Conservation (phyloP, 2,888 invertebrate species). For the Silvanus unidentatus region DNA sequence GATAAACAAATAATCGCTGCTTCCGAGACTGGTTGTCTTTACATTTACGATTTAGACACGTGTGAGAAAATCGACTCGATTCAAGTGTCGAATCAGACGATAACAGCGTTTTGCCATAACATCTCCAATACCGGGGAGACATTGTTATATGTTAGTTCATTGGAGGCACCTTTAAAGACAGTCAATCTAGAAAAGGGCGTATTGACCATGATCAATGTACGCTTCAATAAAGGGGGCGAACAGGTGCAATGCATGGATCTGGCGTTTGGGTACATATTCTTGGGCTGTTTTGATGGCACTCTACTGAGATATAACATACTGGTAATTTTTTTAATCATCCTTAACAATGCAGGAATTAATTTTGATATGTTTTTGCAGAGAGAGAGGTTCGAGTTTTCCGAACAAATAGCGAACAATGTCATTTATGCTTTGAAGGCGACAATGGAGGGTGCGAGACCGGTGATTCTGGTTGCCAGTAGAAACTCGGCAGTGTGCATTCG, state of each 20-base stretch:
- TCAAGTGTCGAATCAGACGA: conserved; percentile 51
- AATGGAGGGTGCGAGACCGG: conserved; percentile 66
- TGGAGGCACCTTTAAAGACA: conserved; percentile 55
- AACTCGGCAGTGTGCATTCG: conserved; percentile 64
- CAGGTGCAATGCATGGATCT: conserved; percentile 66
- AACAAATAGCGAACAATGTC: conserved; percentile 48
- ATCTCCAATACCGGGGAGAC: too few species aligned
- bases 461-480: conserved; percentile 64
- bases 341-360: background rate
- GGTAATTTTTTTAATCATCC: conserved; percentile 45
- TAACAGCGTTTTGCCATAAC: background rate
- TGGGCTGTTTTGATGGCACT: conserved; percentile 67
- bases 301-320: conserved; percentile 63
- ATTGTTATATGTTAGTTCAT: conserved; percentile 40
- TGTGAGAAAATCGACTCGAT: conserved; percentile 35
- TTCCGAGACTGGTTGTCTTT: conserved; percentile 58
- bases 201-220: too few species aligned
- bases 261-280: conserved; percentile 65
- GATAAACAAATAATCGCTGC: conserved; percentile 57
- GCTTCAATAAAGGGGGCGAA: background rate
- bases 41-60: conserved; percentile 48
- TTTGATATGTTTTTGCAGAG: too few species aligned
- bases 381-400: conserved; percentile 20
- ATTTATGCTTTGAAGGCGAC: conserved; percentile 66
- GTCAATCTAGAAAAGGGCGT: too few species aligned